Evolutionary conservation across 2,797 vertebrate genomes (phyloP).

Genomic region (Vireo griseus): DNA sequence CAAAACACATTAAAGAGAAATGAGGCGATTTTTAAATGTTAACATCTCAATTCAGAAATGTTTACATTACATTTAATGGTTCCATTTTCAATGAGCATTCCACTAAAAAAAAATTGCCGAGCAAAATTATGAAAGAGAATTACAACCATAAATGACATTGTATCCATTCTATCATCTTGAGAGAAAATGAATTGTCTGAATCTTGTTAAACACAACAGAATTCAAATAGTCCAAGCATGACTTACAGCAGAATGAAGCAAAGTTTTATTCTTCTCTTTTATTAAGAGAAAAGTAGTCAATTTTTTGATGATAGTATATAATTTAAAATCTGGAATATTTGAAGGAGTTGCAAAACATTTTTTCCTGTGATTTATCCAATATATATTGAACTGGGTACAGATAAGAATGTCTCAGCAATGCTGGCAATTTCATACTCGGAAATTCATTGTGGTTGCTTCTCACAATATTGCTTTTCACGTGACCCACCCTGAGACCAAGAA

Average conservation of each 20-base stretch:
- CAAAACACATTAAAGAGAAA: constrained; percentile 66
- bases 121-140: constrained; percentile 27
- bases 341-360: background rate
- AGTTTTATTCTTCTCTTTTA: background rate
- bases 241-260: background rate
- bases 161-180: background rate
- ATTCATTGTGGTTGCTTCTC: background rate
- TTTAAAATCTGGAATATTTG: background rate
- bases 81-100: constrained; percentile 51
- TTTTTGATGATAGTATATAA: background rate
- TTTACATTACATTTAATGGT: constrained; percentile 61
- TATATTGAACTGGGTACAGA: background rate
- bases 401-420: background rate
- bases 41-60: constrained; percentile 63
- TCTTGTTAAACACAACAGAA: background rate
- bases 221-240: background rate
- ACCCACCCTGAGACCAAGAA: background rate
- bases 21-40: constrained; percentile 69
- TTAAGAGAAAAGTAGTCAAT: background rate
- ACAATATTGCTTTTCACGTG: background rate
- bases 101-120: background rate
- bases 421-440: background rate
- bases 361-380: background rate
- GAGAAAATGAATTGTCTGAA: background rate
- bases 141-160: background rate